Conservation (phyloP, 2,797 vertebrate genomes). For the Babyrousa celebensis region DNA sequence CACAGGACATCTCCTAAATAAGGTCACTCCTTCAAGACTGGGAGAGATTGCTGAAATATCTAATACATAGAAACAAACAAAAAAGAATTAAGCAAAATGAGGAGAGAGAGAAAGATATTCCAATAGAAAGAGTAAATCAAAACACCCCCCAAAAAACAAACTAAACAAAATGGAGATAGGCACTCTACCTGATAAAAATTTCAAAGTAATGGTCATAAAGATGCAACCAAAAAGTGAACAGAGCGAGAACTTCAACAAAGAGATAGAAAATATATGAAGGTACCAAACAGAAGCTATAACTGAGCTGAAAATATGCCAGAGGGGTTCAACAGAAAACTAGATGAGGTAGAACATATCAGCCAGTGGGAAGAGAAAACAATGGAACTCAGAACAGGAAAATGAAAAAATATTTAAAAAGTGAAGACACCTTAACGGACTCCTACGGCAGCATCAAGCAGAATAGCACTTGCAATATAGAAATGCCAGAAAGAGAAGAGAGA, state of each 20-base stretch:
- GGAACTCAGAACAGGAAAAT: background rate
- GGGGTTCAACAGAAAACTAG: background rate
- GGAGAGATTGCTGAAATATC: background rate
- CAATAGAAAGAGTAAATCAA: background rate
- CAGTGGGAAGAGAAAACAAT: background rate
- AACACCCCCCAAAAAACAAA: background rate
- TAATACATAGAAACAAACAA: background rate
- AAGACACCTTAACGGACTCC: background rate
- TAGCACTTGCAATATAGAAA: background rate
- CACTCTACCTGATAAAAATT: background rate
- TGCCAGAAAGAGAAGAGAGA: background rate
- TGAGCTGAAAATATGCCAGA: background rate
- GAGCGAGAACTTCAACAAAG: background rate
- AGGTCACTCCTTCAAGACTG: background rate
- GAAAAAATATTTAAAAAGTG: background rate
- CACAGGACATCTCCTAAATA: background rate
- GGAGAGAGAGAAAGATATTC: background rate
- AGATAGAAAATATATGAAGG: background rate
- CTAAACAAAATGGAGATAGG: background rate
- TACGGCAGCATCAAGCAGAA: background rate
- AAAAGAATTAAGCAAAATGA: background rate
- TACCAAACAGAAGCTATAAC: background rate
- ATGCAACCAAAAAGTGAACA: background rate
- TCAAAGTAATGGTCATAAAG: background rate
- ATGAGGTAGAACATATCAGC: background rate